These are phyloP conservation scores for Zalophus californianus DNA, from an alignment of 2,797 vertebrate genomes.

Conservation along the genomic window DNA sequence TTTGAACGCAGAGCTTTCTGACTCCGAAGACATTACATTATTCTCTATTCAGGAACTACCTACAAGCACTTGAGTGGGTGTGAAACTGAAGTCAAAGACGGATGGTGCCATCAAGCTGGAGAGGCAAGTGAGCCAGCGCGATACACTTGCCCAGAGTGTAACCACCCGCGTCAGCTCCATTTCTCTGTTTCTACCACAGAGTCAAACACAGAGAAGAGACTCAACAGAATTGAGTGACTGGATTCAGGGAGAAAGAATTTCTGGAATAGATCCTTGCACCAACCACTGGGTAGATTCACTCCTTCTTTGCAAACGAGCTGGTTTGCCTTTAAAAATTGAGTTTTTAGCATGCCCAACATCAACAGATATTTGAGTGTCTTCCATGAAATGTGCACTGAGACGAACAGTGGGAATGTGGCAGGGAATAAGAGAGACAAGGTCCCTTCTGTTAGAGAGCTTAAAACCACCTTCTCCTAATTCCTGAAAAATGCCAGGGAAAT, in stretches of 20 bases:
- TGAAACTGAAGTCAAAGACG: not conserved
- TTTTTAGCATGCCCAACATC: not conserved
- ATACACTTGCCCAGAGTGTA: accelerated
- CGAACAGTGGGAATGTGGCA: not conserved
- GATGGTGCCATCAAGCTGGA: too few species aligned
- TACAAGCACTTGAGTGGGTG: not conserved
- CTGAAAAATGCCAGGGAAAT: constrained; percentile 28
- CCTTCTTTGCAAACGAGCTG: constrained; percentile 20
- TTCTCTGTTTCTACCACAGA: not conserved
- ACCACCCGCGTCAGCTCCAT: not conserved
- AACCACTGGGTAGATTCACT: not conserved
- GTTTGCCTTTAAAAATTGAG: constrained; percentile 25
- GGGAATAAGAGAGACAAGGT: constrained; percentile 52
- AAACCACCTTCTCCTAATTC: constrained; percentile 14
- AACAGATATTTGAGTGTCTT: not conserved
- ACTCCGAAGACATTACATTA: not conserved
- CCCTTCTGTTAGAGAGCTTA: constrained; percentile 46
- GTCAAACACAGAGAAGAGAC: not conserved
- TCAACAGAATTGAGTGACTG: not conserved
- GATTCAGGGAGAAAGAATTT: constrained; percentile 44
- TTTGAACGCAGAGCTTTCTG: not conserved
- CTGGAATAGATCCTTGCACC: not conserved
- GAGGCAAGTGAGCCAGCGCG: not conserved
- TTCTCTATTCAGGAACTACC: not conserved
- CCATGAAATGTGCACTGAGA: not conserved